phyloP scores from a whole-genome alignment of 2,888 invertebrate species.

The Alsophila aescularia region DNA sequence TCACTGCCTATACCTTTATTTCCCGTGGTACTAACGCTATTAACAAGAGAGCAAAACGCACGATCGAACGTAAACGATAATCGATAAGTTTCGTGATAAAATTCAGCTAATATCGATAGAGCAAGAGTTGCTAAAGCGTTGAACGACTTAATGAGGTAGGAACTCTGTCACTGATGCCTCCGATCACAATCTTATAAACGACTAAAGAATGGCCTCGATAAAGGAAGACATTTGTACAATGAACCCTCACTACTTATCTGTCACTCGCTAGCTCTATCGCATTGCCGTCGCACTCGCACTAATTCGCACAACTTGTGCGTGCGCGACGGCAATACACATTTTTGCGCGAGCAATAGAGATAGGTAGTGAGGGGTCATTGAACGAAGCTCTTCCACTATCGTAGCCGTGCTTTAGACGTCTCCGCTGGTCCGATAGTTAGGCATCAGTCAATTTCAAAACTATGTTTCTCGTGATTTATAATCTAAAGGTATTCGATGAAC shows the following conservation, averaged over 20 bases:
- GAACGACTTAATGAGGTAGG: constrained; percentile 57
- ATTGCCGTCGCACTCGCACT: too few species aligned
- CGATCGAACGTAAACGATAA: too few species aligned
- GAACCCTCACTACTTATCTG: too few species aligned
- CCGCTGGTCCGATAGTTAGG: constrained; percentile 13
- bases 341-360: too few species aligned
- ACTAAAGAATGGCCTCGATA: too few species aligned
- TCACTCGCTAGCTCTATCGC: too few species aligned
- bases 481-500: constrained; percentile 36
- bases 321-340: too few species aligned
- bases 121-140: constrained; percentile 56
- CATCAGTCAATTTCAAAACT: constrained; percentile 31
- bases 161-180: constrained; percentile 55
- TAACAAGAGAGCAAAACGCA: constrained; percentile 82
- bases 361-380: too few species aligned
- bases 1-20: constrained; percentile 80
- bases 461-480: constrained; percentile 27
- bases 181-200: neutral
- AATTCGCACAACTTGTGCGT: too few species aligned
- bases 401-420: too few species aligned
- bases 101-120: constrained; percentile 59
- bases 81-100: constrained; percentile 57
- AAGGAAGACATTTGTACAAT: too few species aligned
- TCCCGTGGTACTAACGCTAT: constrained; percentile 80
- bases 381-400: too few species aligned